phyloP scores from a whole-genome alignment of 2,797 vertebrate genomes.

The Gymnothorax javanicus region DNA sequence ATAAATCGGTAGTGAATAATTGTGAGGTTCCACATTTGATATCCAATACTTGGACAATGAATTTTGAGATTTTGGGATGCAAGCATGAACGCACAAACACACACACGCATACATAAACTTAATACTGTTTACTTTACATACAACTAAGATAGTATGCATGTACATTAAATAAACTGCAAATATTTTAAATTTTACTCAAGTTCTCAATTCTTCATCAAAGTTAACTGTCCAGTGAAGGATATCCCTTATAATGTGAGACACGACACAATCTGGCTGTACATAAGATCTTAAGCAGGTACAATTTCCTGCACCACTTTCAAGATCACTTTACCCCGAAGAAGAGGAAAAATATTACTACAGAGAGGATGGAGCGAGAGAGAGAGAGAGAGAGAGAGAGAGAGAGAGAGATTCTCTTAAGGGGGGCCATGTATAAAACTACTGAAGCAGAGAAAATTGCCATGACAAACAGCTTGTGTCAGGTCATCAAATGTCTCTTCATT shows the following conservation, averaged over 20 bases:
- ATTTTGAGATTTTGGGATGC: too few relatives aligned
- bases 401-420: background rate
- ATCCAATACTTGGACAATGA: too few relatives aligned
- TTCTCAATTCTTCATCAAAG: background rate
- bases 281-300: background rate
- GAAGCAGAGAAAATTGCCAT: background rate
- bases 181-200: background rate
- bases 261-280: background rate
- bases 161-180: background rate
- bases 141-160: background rate
- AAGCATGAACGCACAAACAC: too few relatives aligned
- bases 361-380: constrained; percentile 25
- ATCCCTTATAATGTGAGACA: constrained; percentile 50
- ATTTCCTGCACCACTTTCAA: background rate
- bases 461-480: constrained; percentile 6
- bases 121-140: background rate
- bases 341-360: constrained; percentile 42
- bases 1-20: too few relatives aligned
- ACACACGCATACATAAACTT: background rate
- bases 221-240: background rate
- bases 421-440: background rate
- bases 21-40: too few relatives aligned
- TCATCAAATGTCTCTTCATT: constrained; percentile 1
- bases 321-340: background rate
- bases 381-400: constrained; percentile 7